Evolutionary conservation across 2,797 vertebrate genomes (phyloP).

Genomic region (Avahi laniger): DNA sequence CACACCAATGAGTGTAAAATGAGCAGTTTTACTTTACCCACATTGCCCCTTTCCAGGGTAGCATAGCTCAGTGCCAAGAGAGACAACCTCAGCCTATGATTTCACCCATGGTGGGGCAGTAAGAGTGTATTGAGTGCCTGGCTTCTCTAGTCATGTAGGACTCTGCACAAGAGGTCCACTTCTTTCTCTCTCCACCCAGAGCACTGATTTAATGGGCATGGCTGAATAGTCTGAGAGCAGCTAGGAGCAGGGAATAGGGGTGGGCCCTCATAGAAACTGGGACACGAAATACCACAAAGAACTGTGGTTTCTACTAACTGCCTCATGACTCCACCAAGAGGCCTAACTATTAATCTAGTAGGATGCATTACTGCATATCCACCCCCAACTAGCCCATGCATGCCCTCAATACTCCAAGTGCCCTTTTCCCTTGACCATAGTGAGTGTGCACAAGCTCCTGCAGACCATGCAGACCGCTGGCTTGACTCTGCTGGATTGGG

Average conservation of each 20-base stretch:
- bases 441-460: background rate
- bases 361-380: background rate
- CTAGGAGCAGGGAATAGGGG: background rate
- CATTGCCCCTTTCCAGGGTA: background rate
- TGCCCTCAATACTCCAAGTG: fast-evolving
- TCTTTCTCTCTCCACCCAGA: background rate
- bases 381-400: background rate
- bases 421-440: fast-evolving
- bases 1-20: background rate
- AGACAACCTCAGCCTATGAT: background rate
- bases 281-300: background rate
- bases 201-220: background rate
- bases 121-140: fast-evolving
- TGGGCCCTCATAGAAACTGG: background rate
- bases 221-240: background rate
- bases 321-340: background rate
- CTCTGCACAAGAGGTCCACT: background rate
- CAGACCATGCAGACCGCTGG: background rate
- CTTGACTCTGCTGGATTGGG: background rate
- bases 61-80: background rate
- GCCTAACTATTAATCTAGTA: background rate
- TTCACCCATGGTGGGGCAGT: background rate
- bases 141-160: background rate
- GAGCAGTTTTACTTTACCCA: background rate
- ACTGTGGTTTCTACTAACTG: background rate